Base-by-base conservation (phyloP, 2,797 vertebrate genomes). In the Gephyroberyx darwinii region DNA sequence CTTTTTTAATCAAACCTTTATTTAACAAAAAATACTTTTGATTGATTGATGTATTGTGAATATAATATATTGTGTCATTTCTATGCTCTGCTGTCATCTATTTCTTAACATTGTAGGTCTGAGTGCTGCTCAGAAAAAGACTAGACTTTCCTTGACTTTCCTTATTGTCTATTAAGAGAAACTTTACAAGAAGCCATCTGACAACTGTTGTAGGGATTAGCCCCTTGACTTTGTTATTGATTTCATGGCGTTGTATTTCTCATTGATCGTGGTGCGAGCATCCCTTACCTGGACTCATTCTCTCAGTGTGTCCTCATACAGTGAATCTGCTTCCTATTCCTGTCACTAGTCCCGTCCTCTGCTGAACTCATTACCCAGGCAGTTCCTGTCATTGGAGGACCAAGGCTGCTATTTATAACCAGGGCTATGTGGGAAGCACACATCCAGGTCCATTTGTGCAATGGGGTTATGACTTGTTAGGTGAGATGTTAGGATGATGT, bases 331-430 rank as follows among this genome's bases (percentile, higher is more conserved):
- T 76, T 78, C 75, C 59, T 73, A 65, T 67, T 75, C 66, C 74
- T 64, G 33, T 81, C 47, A 41, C 76, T 65, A 61, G 57, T 63
- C 48, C 72, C 74, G 70, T 86, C 72, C 53, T 75, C 80, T 81
- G 75, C 79, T 86, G 62, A 78, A 57, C 75, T 84, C 84, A 86
- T 88, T 90, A 90, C 78, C 75, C 71, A 82, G 77, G 70, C 81
- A 79, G 69, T 71, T 85, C 69, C 64, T 78, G 78, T 86, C 79
- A 77, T 71, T 81, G 62, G 63, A 69, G 74, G 78, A 82, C 61
- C 58, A 22, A 73, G 65, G 62, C 51, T 53, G 43, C 86, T 93
- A 92, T 91, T 90, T 91, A 91, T 93, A 93, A 81, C 67, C n/a
- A 33, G 52, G 51, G 77, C 72, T 87, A 76, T 84, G 76, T 80